A percentile compares a stretch with the other conserved stretches of the same genome.
Conservation (phyloP, 2,888 invertebrate genomes). For the Dynastes tityus region DNA sequence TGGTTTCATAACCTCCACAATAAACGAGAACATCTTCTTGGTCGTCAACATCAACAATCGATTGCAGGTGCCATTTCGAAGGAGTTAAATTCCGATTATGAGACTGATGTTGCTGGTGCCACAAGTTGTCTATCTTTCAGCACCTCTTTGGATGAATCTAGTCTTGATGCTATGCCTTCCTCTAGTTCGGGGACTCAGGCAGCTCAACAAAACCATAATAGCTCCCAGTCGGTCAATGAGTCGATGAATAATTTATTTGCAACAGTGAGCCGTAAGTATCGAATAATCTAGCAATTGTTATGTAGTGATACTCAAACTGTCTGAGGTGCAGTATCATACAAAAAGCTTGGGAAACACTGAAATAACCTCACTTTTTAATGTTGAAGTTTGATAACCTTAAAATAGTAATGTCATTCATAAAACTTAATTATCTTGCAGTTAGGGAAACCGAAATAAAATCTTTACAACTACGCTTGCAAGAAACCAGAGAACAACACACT, state of each 20-base stretch:
- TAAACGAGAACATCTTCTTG: constrained; percentile 75
- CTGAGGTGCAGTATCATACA: no score
- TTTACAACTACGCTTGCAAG: constrained; percentile 64
- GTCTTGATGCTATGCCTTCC: constrained; percentile 66
- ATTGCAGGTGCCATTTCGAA: constrained; percentile 68
- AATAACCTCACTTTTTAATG: no score
- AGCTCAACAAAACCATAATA: constrained; percentile 51
- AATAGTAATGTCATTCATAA: neutral
- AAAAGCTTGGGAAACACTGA: no score
- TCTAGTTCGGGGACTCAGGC: constrained; percentile 18
- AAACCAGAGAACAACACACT: constrained; percentile 63
- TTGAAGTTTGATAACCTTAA: no score
- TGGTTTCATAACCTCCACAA: constrained; percentile 76
- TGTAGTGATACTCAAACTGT: no score
- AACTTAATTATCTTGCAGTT: constrained; percentile 61
- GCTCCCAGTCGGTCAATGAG: constrained; percentile 63
- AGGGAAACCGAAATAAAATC: constrained; percentile 68
- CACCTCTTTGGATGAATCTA: constrained; percentile 69
- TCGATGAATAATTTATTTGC: constrained; percentile 66
- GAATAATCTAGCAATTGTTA: no score
- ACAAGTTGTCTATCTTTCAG: constrained; percentile 59
- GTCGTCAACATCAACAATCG: constrained; percentile 73
- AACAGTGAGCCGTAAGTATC: constrained; percentile 65
- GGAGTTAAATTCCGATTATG: constrained; percentile 64
- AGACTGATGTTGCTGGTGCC: constrained; percentile 54